Evolutionary conservation across 2,113 vertebrate species (phyloP), one percentile per base, ranked within the genome.

Genomic region (Haliaeetus leucogaster): DNA sequence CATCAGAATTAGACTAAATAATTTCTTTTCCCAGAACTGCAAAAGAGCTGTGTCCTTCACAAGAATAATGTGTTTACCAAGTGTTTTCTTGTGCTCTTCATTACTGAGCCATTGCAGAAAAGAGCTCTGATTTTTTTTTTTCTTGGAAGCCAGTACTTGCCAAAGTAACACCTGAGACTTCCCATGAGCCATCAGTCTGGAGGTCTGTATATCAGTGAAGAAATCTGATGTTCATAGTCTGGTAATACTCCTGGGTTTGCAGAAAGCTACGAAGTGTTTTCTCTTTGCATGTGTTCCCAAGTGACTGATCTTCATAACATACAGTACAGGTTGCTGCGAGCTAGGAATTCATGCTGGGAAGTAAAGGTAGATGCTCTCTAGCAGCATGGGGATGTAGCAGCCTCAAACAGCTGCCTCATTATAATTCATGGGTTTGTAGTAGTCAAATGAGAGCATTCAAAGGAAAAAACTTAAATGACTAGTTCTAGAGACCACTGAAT

Each of bases 1-100:
- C 65, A 89, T 86, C 92, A 89, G 71, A 97, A 97, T 90, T 80
- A 90, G 72, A 74, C 59, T 72, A 92, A 91, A 95, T 79, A 65
- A 93, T 93, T 95, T 86, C 20, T 92, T 90, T 93, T 86, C 90
- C 72, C 82, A 95, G 86, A 92, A 95, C 52, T 86, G 43, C 19
- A 11, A 43, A 92, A 93, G 43, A 90, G 47, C n/a, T 78, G 36
- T 71, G 92, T 81, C 50, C 43, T 89, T 50, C 36, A 15, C 27
- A 67, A 52, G 82, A 96, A 90, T 90, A 86, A 95, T 84, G 34
- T 81, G 80, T 90, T 95, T 95, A 95, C 86, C 34, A 14, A 40
- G 25, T 92, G 59, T 94, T 90, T 92, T 67, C 62, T 80, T 66
- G 58, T 77, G 50, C 32, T 90, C 10, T 94, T 96, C 50, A 78